Conservation (phyloP, 2,113 vertebrate species). For the Dicaeum eximium region DNA sequence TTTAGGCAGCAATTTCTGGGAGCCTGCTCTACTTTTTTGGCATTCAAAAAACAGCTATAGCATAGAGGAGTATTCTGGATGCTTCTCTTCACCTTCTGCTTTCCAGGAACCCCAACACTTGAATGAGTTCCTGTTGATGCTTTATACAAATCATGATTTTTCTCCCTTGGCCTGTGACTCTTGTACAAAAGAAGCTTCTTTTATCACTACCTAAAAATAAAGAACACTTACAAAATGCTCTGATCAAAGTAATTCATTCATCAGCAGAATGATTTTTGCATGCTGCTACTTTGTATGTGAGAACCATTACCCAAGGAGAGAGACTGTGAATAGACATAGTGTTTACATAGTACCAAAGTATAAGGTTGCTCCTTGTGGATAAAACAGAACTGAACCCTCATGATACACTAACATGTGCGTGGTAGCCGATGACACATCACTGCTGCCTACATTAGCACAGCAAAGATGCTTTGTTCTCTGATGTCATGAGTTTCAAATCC, state of each 20-base stretch:
- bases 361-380: constrained; percentile 70
- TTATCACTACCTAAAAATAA: constrained; percentile 20
- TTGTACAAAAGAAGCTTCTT: background rate
- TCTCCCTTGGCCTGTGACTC: background rate
- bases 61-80: background rate
- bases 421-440: constrained; percentile 47
- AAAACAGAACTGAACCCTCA: constrained; percentile 57
- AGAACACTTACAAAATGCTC: constrained; percentile 26
- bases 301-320: constrained; percentile 56
- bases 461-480: constrained; percentile 67
- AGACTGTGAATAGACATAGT: constrained; percentile 66
- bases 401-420: constrained; percentile 25
- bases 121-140: background rate
- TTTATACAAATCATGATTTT: background rate
- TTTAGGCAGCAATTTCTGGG: background rate
- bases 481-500: constrained; percentile 60
- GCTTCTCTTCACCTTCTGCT: background rate
- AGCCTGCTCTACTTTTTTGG: background rate
- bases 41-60: background rate
- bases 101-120: background rate
- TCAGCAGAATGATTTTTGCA: constrained; percentile 44
- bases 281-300: constrained; percentile 64
- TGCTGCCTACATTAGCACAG: constrained; percentile 46
- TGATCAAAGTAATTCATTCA: constrained; percentile 56
- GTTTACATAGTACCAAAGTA: constrained; percentile 71